Evolutionary conservation across 2,888 invertebrate genomes (phyloP).

Genomic region (Smittia aterrima): DNA sequence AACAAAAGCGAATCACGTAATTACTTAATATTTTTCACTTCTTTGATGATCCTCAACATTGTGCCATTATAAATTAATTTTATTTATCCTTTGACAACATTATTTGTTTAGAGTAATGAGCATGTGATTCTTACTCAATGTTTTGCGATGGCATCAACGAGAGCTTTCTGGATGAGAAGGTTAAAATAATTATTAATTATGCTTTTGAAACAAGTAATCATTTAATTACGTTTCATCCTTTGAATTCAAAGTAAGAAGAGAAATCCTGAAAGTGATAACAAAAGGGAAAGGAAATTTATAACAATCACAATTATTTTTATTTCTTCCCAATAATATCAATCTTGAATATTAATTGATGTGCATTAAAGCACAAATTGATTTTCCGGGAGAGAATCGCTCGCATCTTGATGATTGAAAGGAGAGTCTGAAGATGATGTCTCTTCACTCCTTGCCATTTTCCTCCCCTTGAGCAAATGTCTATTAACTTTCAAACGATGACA

Average conservation of each 20-base stretch:
- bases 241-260: too few relatives aligned
- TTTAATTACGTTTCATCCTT: too few relatives aligned
- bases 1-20: slow-evolving; percentile 25
- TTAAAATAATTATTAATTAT: too few relatives aligned
- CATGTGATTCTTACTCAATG: too few relatives aligned
- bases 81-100: neutral
- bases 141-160: too few relatives aligned
- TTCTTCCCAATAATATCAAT: too few relatives aligned
- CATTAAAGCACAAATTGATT: slow-evolving; percentile 26
- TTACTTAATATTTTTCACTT: slow-evolving; percentile 24
- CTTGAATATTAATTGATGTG: slow-evolving; percentile 15
- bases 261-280: too few relatives aligned
- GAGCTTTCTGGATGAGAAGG: too few relatives aligned
- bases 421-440: slow-evolving; percentile 17
- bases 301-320: too few relatives aligned
- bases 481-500: slow-evolving; percentile 26
- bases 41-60: slow-evolving; percentile 14
- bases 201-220: too few relatives aligned
- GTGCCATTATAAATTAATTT: neutral
- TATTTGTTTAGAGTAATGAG: too few relatives aligned
- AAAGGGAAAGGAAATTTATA: too few relatives aligned
- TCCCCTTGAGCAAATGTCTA: slow-evolving; percentile 13
- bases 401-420: neutral
- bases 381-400: slow-evolving; percentile 5
- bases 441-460: neutral